phyloP scores from a whole-genome alignment of 1,140 invertebrate genomes.

The Cotesia chilonis region DNA sequence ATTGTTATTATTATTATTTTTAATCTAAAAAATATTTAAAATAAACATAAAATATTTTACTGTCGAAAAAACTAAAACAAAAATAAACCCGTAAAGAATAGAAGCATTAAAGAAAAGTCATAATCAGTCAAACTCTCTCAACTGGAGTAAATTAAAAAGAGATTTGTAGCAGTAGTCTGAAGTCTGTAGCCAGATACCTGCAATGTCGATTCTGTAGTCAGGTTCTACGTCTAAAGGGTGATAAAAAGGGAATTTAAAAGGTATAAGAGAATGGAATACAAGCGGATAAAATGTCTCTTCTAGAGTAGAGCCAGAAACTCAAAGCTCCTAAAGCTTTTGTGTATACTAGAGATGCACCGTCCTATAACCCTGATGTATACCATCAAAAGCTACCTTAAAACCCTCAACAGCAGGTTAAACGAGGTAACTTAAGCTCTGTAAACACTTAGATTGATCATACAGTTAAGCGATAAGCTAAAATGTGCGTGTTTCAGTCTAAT shows the following conservation, averaged over 20 bases:
- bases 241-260: neutral
- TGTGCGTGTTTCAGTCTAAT: constrained; percentile 17
- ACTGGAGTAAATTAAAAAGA: constrained; percentile 8
- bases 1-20: constrained; percentile 25
- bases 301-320: no score
- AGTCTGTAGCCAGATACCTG: neutral
- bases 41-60: no score
- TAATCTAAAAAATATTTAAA: neutral
- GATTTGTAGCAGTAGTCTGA: neutral
- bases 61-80: no score
- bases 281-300: neutral
- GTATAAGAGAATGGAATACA: constrained; percentile 1
- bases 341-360: no score
- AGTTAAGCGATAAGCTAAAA: constrained; percentile 17
- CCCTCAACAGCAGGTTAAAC: neutral
- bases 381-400: no score
- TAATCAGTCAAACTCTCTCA: constrained; percentile 53
- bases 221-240: constrained; percentile 14
- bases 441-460: constrained; percentile 19
- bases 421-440: constrained; percentile 2
- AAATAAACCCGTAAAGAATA: no score
- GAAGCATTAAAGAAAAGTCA: constrained; percentile 53
- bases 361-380: no score
- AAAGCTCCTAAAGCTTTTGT: no score
- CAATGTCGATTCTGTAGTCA: neutral